Base-by-base conservation (phyloP, 1,140 invertebrate genomes). In the Triops longicaudatus region DNA sequence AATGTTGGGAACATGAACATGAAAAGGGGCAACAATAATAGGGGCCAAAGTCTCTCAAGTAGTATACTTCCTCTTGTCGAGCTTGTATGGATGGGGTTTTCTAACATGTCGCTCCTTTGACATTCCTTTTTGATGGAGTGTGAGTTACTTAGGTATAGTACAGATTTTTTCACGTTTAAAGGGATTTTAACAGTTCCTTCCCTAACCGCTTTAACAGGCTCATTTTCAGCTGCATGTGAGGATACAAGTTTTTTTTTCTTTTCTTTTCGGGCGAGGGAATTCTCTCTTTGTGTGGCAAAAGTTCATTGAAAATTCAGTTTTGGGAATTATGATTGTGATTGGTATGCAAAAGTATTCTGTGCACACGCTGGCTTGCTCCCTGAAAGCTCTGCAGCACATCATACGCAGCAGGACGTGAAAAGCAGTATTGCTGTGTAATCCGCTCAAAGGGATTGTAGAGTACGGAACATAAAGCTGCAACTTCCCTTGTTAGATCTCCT, bases 351-450 rank as follows among this genome's bases (percentile, higher is more conserved):
- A 63, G 50, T 63, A 63, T 63, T 63, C 50, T 14, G 50, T 63
- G 50, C 50, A 63, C 50, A 63, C 50, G 50, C 50, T 63, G 50
- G 50, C 50, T 63, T 63, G 50, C 50, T 63, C 50, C 50, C 50
- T 63, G 50, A 63, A 63, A 63, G 50, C 50, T 22, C 50, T 63
- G 50, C 50, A 63, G 31, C 31, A 63, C 50, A 63, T 63, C 50
- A 63, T 22, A 63, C 50, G 22, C 50, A 63, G 50, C 50, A 63
- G 50, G 50, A 63, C 50, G 50, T 63, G 50, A 14, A 63, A 63
- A 63, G 50, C 50, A n/a, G 50, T 63, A 63, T 63, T 63, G 50
- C 50, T 63, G 50, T 63, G 50, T 63, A 63, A 63, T 63, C 50
- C 50, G 50, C 50, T 63, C 50, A 63, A 63, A 63, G 50, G 50